Evolutionary conservation across 2,113 vertebrate species (phyloP).

Genomic region (Hippocampus barbouri): DNA sequence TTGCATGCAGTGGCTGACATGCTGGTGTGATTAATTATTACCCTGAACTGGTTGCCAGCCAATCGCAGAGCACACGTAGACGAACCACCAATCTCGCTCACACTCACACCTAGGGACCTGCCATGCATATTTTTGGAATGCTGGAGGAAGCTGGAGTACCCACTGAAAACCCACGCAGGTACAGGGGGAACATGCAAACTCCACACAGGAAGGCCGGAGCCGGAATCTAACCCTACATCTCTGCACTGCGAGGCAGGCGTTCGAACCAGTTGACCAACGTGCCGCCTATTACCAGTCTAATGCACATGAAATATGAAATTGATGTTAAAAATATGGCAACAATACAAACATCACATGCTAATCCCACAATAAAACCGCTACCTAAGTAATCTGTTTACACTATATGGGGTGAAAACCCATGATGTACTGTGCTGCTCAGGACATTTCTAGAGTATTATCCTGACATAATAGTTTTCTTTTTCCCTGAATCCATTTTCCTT

Average conservation of each 20-base stretch:
- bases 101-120: too few species aligned
- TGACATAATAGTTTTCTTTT: conserved; percentile 6
- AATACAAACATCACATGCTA: conserved; percentile 21
- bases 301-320: conserved; percentile 56
- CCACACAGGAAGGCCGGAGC: too few species aligned
- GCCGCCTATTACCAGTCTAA: conserved; percentile 13
- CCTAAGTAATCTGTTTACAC: conserved; percentile 22
- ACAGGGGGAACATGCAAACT: too few species aligned
- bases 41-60: background rate
- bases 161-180: too few species aligned
- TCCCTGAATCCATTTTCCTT: conserved; percentile 29
- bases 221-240: too few species aligned
- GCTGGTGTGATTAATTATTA: conserved; percentile 34
- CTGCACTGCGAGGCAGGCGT: too few species aligned
- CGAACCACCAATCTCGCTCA: too few species aligned
- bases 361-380: conserved; percentile 21
- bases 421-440: background rate
- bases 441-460: conserved; percentile 26
- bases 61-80: too few species aligned
- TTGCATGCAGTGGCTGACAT: conserved; percentile 5
- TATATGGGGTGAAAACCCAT: background rate
- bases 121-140: too few species aligned
- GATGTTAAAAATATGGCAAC: conserved; percentile 28
- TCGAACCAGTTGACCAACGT: too few species aligned
- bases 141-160: too few species aligned